A percentile compares a stretch with the other conserved stretches of the same genome.
Conservation (phyloP, 2,797 vertebrate genomes). For the Philypnodon macrostomus region DNA sequence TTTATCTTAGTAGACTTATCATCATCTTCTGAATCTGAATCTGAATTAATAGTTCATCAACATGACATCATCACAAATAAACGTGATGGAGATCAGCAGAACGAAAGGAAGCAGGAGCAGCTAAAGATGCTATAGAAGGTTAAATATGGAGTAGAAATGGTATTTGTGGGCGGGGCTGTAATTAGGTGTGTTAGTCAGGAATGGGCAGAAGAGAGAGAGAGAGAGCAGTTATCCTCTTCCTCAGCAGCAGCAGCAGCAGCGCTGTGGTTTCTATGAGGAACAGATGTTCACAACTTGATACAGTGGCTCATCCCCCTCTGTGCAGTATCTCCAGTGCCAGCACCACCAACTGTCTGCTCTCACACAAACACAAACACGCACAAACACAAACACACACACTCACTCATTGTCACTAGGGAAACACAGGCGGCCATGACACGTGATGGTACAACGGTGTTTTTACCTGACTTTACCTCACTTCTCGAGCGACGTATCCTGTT, state of each 20-base stretch:
- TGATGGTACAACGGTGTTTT: constrained; percentile 26
- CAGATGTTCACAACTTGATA: constrained; percentile 85
- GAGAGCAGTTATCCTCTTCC: constrained; percentile 75
- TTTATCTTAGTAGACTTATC: too few relatives aligned
- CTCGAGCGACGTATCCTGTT: constrained; percentile 57
- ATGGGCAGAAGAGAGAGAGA: constrained; percentile 21
- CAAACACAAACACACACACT: too few relatives aligned
- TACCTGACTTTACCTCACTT: constrained; percentile 43
- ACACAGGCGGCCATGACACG: constrained; percentile 28
- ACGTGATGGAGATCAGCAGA: constrained; percentile 8
- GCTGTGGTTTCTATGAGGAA: constrained; percentile 81
- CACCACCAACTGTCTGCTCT: constrained; percentile 76
- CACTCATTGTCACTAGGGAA: constrained; percentile 41
- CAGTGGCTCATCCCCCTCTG: constrained; percentile 73
- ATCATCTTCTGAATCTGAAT: too few relatives aligned
- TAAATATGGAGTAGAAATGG: constrained; percentile 31
- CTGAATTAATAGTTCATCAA: too few relatives aligned
- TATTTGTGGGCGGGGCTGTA: constrained; percentile 30
- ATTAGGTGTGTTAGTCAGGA: constrained; percentile 19
- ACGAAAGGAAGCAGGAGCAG: constrained; percentile 9
- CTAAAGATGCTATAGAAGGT: constrained; percentile 17
- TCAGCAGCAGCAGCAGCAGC: constrained; percentile 75
- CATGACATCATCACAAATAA: constrained; percentile 1
- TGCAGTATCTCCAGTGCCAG: constrained; percentile 77
- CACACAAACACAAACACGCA: too few relatives aligned